Base-by-base conservation (phyloP, 2,888 invertebrate species). In the Archips crataeganus region DNA sequence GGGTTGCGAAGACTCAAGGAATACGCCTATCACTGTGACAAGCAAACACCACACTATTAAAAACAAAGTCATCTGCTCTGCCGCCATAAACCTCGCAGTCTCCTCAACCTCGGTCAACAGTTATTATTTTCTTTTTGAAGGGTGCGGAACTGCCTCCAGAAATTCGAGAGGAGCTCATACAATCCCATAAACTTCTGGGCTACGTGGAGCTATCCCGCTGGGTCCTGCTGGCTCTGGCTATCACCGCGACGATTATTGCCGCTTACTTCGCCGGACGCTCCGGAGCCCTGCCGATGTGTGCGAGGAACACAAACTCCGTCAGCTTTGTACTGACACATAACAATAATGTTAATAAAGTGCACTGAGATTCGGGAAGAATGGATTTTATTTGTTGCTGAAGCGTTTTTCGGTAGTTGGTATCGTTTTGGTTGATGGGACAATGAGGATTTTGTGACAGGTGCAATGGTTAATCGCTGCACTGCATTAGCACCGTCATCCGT, bases 121-220 rank as follows among this genome's bases (percentile, higher is more conserved):
- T 39, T 39, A 36, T 36, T 36, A 39, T 39, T 49, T 49, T 66
- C 45, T 60, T 9, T 34, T 80, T 85, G 2, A 87, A 95, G 95
- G 92, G 94, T 2, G 94, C 93, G 2, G 86, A 86, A 75, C 80
- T 94, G 10, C 85, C 93, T 9, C 78, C 78, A 2, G 82, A 86
- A 0, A 79, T 94, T 0, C 84, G 87, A 47, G 79, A 90, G 0
- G 89, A 94, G 71, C 80, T 95, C 13, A 83, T 76, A 0, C 79
- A 83, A 2, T 89, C 91, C 0, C 92, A 94, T 80, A 82, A 79
- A 0, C 79, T 92, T 32, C 80, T 95, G 0, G 79, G 83, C 10
- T 89, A 93, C 80, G 88, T 93, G 15, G 90, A 93, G 57, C 79
- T 85, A 0, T 78, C 89, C 0, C 89, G 95, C 39, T 95, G 95